Evolutionary conservation across 2,113 vertebrate species (phyloP), one percentile per base, ranked within the genome.

Genomic region (Garra rufa): DNA sequence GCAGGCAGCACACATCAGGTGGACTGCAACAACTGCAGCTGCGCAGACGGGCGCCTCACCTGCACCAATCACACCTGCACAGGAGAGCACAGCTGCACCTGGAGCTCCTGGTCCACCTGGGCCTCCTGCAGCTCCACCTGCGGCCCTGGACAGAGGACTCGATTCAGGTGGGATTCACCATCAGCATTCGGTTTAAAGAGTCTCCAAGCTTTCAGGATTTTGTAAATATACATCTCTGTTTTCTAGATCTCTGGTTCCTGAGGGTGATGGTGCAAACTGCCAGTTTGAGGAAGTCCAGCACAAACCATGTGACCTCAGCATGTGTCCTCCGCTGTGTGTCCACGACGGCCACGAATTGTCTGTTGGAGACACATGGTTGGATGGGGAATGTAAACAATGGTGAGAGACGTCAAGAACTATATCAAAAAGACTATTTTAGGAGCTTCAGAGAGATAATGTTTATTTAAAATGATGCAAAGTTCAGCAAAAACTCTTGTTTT

Each of bases 51-150:
- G 4, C 88, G n/a, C 48, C 93, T 98, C 0, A 70, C 87, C 76
- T 98, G 97, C 93, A 93, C 91, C 41, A 88, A 93, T 55, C 83
- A 83, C 82, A 93, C 88, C 89, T 97, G 96, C 81, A 85, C 50
- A 81, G 86, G 57, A 0, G 86, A 92, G 1, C 17, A 74, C 6
- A 1, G 61, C 75, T 98, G 97, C 13, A 24, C 43, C 0, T 98
- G 97, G 97, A 97, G 97, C 85, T 93, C 83, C 67, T 98, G 97
- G 97, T 96, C 96, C n/a, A 90, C 90, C 41, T 98, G 97, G 97
- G 94, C 95, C 0, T 81, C 86, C 5, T 97, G 97, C 90, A 97
- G 97, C 15, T 81, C 85, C 50, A 95, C 95, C 9, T 98, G 97
- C 70, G 95, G 94, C 14, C 88, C 34, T 0, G 93, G 94, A 55